These are phyloP conservation scores for Copsychus sechellarum DNA, from an alignment of 2,113 vertebrate species.

Conservation along the genomic window DNA sequence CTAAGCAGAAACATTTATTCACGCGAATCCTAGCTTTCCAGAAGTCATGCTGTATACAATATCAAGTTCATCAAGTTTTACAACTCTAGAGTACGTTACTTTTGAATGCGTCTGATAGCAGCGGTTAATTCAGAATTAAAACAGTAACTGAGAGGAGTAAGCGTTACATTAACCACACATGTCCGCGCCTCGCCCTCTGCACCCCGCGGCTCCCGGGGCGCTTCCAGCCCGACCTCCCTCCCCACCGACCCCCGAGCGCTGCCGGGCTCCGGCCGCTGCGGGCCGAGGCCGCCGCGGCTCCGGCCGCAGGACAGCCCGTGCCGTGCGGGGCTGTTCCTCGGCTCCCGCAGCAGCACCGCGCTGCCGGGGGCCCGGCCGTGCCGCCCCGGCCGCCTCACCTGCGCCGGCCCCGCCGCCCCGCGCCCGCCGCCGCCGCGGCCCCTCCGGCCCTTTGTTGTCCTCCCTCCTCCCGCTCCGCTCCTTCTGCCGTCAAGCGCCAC, in stretches of 20 bases:
- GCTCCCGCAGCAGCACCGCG: too few species aligned
- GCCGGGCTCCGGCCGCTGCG: background rate
- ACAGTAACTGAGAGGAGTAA: rapidly evolving
- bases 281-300: background rate
- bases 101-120: rapidly evolving
- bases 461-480: background rate
- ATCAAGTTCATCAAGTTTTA: background rate
- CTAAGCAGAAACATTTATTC: background rate
- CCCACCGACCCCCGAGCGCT: background rate
- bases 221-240: background rate
- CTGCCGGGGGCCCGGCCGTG: too few species aligned
- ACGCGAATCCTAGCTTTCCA: rapidly evolving
- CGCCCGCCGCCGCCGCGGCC: background rate
- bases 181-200: background rate
- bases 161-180: rapidly evolving
- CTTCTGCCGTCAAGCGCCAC: slow-evolving; percentile 4
- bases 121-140: background rate
- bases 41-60: rapidly evolving
- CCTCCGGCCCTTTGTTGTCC: slow-evolving; percentile 15
- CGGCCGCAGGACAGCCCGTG: background rate
- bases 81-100: rapidly evolving
- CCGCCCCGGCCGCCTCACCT: background rate
- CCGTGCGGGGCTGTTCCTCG: too few species aligned
- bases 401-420: background rate
- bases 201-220: background rate